phyloP scores from a whole-genome alignment of 2,113 vertebrate genomes.

The Apteryx mantelli region DNA sequence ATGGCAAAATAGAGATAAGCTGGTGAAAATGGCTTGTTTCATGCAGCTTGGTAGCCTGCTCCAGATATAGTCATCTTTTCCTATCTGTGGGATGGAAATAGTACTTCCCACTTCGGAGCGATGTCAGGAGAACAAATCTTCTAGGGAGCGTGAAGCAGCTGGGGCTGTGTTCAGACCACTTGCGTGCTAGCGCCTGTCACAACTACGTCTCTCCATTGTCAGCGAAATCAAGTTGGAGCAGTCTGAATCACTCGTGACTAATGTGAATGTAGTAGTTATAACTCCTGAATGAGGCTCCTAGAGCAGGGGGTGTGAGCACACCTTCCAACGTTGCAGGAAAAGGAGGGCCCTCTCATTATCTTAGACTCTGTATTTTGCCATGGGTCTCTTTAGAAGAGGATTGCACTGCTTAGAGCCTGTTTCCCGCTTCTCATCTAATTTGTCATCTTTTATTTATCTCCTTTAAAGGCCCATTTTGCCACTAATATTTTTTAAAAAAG shows the following conservation, averaged over 20 bases:
- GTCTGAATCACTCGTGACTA: conserved; percentile 57
- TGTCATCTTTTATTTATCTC: neutral
- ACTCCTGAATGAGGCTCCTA: conserved; percentile 6
- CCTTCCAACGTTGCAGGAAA: conserved; percentile 34
- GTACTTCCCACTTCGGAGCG: neutral
- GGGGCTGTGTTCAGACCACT: neutral
- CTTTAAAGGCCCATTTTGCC: neutral
- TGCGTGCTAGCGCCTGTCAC: neutral
- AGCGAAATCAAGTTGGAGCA: conserved; percentile 9
- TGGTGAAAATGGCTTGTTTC: neutral
- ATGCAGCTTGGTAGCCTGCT: neutral
- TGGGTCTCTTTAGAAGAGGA: neutral
- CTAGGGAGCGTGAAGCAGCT: neutral
- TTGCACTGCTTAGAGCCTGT: neutral
- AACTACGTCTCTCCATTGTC: conserved; percentile 43
- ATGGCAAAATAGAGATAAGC: neutral
- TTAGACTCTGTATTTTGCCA: neutral
- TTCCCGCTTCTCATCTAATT: neutral
- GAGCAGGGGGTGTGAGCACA: conserved; percentile 42
- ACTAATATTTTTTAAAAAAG: neutral
- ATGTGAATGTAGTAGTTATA: conserved; percentile 27
- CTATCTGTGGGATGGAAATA: neutral
- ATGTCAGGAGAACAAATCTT: neutral
- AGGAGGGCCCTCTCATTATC: neutral
- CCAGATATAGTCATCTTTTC: conserved; percentile 10